phyloP scores from a whole-genome alignment of 2,888 invertebrate species.

The Volucella bombylans region DNA sequence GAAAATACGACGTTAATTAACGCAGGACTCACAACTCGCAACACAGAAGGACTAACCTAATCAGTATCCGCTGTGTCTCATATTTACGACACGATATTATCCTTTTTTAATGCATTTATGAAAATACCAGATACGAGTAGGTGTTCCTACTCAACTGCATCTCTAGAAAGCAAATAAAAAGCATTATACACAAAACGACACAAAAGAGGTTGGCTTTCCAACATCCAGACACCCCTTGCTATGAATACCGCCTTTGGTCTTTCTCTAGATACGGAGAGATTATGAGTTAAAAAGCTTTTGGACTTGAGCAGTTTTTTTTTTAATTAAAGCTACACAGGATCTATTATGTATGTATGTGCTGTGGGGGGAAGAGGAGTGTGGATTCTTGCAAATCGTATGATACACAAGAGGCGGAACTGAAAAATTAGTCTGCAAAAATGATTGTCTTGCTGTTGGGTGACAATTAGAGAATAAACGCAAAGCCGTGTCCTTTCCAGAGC shows the following conservation, averaged over 20 bases:
- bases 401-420: background rate
- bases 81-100: constrained; percentile 46
- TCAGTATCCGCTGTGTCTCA: constrained; percentile 45
- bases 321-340: constrained; percentile 30
- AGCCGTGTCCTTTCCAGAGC: constrained; percentile 11
- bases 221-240: background rate
- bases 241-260: background rate
- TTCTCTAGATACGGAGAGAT: constrained; percentile 8
- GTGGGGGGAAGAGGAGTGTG: background rate
- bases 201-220: background rate
- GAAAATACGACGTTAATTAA: constrained; percentile 66
- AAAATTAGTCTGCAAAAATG: background rate
- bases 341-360: background rate
- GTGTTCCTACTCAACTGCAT: constrained; percentile 41
- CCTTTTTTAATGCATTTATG: constrained; percentile 49
- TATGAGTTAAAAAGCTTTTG: constrained; percentile 46
- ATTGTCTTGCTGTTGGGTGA: constrained; percentile 4
- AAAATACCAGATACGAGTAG: constrained; percentile 41
- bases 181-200: background rate
- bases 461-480: constrained; percentile 35
- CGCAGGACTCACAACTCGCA: constrained; percentile 57
- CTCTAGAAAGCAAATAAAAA: constrained; percentile 12
- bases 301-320: constrained; percentile 35
- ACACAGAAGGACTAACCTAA: constrained; percentile 30
- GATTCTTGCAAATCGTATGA: constrained; percentile 2